A percentile compares a stretch with the other conserved stretches of the same genome.
Conservation (phyloP, 2,797 vertebrate species). For the Vespertilio murinus region DNA sequence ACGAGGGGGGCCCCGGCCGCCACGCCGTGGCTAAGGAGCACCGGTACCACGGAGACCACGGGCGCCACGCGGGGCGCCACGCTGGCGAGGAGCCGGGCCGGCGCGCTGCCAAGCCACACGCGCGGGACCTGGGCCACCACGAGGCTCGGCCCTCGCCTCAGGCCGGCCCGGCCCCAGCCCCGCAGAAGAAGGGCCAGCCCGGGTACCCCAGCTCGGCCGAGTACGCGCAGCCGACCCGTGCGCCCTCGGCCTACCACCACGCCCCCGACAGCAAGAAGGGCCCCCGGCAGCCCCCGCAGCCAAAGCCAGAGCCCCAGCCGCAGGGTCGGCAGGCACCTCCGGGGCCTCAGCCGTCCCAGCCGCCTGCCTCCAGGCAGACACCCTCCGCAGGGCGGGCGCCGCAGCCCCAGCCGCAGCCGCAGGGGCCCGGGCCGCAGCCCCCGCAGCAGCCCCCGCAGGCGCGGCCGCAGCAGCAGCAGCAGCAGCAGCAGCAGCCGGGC, state of each 20-base stretch:
- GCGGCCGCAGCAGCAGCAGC: slow-evolving; percentile 80
- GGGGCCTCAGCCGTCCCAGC: slow-evolving; percentile 83
- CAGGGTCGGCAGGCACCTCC: slow-evolving; percentile 87
- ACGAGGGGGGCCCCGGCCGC: slow-evolving; percentile 91
- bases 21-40: slow-evolving; percentile 92
- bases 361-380: slow-evolving; percentile 80
- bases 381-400: slow-evolving; percentile 69
- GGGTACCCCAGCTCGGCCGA: slow-evolving; percentile 88
- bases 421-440: slow-evolving; percentile 37
- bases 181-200: slow-evolving; percentile 89
- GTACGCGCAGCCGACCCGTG: slow-evolving; percentile 87
- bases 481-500: slow-evolving; percentile 60
- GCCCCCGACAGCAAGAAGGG: slow-evolving; percentile 89
- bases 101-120: slow-evolving; percentile 92
- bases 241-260: slow-evolving; percentile 89
- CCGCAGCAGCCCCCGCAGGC: slow-evolving; percentile 65
- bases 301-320: slow-evolving; percentile 77
- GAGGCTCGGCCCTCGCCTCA: slow-evolving; percentile 87
- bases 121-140: slow-evolving; percentile 90
- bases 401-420: slow-evolving; percentile 80
- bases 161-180: slow-evolving; percentile 78
- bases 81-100: slow-evolving; percentile 89
- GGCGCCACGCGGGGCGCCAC: slow-evolving; percentile 92
- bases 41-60: slow-evolving; percentile 92
- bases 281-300: slow-evolving; percentile 86